Conservation (phyloP, 1,140 invertebrate species). For the Brachionus angularis region DNA sequence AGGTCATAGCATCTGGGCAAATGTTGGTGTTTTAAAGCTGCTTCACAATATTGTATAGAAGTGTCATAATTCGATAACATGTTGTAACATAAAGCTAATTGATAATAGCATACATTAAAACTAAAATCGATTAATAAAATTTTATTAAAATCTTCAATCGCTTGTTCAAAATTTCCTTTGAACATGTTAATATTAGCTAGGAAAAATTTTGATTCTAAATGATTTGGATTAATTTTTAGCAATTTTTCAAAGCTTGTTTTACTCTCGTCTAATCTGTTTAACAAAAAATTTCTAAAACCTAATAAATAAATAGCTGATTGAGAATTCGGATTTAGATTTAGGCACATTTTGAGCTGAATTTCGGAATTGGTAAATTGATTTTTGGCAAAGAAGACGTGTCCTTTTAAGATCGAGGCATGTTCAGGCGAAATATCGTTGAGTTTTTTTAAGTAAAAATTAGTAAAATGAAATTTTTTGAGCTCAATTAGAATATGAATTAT, state of each 20-base stretch:
- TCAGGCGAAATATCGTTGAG: slow-evolving; percentile 11
- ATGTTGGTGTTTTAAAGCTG: background rate
- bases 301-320: slow-evolving; percentile 16
- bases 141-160: background rate
- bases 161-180: slow-evolving; percentile 6
- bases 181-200: slow-evolving; percentile 12
- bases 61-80: background rate
- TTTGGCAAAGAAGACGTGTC: slow-evolving; percentile 21
- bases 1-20: background rate
- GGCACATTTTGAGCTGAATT: background rate
- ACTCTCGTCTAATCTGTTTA: slow-evolving; percentile 13
- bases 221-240: background rate
- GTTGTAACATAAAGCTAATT: slow-evolving; percentile 14
- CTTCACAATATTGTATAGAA: background rate
- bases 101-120: slow-evolving; percentile 23
- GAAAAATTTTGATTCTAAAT: slow-evolving; percentile 7
- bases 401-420: background rate
- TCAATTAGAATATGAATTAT: slow-evolving; percentile 13
- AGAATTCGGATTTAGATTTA: slow-evolving; percentile 15
- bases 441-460: slow-evolving; percentile 14
- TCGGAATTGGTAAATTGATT: slow-evolving; percentile 35
- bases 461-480: slow-evolving; percentile 16
- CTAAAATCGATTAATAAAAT: background rate
- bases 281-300: slow-evolving; percentile 11
- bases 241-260: slow-evolving; percentile 16